Evolutionary conservation across 2,797 vertebrate species (phyloP).

Genomic region (Setipinna tenuifilis): DNA sequence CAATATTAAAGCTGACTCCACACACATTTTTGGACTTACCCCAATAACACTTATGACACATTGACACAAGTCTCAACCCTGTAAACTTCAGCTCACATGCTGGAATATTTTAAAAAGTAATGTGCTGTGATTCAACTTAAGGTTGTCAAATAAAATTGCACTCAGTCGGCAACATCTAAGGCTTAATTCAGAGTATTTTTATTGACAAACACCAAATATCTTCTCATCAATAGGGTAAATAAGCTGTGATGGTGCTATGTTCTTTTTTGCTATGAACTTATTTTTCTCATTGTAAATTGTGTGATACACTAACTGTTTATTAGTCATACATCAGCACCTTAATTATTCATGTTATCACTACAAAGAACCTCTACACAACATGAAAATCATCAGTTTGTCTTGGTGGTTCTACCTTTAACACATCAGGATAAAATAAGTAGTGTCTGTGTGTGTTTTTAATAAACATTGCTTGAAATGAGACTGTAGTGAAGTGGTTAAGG

Average conservation of each 20-base stretch:
- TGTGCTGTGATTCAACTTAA: too few species aligned
- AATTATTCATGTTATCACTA: neutral
- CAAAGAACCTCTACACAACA: neutral
- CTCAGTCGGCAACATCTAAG: constrained; percentile 44
- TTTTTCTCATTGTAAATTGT: neutral
- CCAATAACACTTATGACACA: too few species aligned
- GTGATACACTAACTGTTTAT: neutral
- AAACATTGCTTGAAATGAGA: neutral
- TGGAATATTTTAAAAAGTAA: too few species aligned
- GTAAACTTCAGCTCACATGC: too few species aligned
- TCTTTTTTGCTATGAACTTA: neutral
- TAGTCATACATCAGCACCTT: neutral
- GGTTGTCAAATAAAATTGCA: too few species aligned
- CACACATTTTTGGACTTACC: too few species aligned
- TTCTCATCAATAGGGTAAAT: neutral
- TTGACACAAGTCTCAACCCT: too few species aligned
- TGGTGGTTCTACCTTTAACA: constrained; percentile 80
- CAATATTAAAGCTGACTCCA: too few species aligned
- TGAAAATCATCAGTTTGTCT: neutral
- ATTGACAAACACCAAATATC: neutral
- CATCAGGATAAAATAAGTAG: constrained; percentile 68
- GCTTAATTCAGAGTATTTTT: constrained; percentile 27
- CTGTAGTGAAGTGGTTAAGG: neutral
- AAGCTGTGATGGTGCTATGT: neutral
- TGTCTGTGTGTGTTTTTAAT: neutral